Evolutionary conservation across 2,797 vertebrate species (phyloP).

Genomic region (Sebastes steindachneri): DNA sequence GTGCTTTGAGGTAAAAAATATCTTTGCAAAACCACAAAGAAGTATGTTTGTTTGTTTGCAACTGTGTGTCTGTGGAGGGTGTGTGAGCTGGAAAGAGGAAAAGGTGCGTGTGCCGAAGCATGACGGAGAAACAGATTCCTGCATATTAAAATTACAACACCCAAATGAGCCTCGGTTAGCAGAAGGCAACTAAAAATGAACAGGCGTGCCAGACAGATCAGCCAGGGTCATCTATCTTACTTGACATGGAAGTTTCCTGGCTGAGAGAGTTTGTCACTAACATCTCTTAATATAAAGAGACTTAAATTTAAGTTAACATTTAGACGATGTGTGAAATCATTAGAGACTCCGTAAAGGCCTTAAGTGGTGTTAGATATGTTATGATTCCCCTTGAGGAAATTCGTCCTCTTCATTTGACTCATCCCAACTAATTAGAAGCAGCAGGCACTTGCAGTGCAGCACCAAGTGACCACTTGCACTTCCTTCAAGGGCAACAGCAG

Average conservation of each 20-base stretch:
- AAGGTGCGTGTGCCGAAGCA: conserved; percentile 19
- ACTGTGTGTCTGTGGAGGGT: neutral
- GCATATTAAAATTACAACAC: conserved; percentile 37
- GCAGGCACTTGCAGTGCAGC: conserved; percentile 33
- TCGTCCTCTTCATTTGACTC: conserved; percentile 40
- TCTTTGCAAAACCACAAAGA: conserved; percentile 40
- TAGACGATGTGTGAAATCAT: conserved; percentile 22
- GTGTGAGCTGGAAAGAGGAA: conserved; percentile 32
- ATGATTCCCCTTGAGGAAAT: conserved; percentile 26
- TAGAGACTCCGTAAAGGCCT: conserved; percentile 15
- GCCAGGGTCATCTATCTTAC: conserved; percentile 35
- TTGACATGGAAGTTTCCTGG: neutral
- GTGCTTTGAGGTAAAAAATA: conserved; percentile 16
- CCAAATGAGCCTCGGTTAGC: conserved; percentile 20
- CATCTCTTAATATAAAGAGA: conserved; percentile 12
- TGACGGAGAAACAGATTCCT: conserved; percentile 29
- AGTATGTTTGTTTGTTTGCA: neutral
- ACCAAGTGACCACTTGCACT: conserved; percentile 27
- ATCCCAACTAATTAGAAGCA: conserved; percentile 46
- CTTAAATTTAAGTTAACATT: conserved; percentile 18
- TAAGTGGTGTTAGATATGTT: conserved; percentile 34
- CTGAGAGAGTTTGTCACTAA: conserved; percentile 21
- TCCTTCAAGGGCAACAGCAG: conserved; percentile 41
- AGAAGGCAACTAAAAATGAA: conserved; percentile 2
- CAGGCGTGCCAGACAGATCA: conserved; percentile 21